Evolutionary conservation across 2,888 invertebrate species (phyloP).

Genomic region (Rotaria sp.): DNA sequence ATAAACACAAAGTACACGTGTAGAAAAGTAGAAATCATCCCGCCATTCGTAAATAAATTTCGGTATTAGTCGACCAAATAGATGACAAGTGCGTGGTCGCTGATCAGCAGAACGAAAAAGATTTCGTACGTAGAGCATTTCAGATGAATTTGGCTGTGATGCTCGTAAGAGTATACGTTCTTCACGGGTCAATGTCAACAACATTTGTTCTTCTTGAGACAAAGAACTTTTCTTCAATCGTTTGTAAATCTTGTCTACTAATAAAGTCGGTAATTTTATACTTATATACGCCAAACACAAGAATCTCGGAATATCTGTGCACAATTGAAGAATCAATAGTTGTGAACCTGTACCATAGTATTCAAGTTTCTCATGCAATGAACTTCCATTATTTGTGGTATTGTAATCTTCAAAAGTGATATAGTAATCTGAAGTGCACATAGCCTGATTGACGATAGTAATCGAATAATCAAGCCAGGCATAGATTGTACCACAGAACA

Average conservation of each 20-base stretch:
- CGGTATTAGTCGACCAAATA: not conserved
- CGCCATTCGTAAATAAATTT: not conserved
- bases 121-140: not conserved
- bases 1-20: not conserved
- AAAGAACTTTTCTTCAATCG: too few relatives aligned
- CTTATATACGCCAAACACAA: not conserved
- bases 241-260: not conserved
- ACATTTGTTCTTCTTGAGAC: not conserved
- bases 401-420: not conserved
- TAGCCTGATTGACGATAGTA: not conserved
- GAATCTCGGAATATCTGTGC: not conserved
- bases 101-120: slow-evolving; percentile 45
- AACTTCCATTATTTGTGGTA: not conserved
- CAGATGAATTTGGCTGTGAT: not conserved
- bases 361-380: not conserved
- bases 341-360: not conserved
- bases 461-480: not conserved
- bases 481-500: not conserved
- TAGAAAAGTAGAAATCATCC: not conserved
- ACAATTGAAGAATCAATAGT: not conserved
- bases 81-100: slow-evolving; percentile 48
- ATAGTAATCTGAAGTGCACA: not conserved
- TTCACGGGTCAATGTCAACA: not conserved
- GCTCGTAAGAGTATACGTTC: not conserved
- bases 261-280: not conserved